Evolutionary conservation across 1,140 invertebrate species (phyloP).

Genomic region (Zelostemma sp.): DNA sequence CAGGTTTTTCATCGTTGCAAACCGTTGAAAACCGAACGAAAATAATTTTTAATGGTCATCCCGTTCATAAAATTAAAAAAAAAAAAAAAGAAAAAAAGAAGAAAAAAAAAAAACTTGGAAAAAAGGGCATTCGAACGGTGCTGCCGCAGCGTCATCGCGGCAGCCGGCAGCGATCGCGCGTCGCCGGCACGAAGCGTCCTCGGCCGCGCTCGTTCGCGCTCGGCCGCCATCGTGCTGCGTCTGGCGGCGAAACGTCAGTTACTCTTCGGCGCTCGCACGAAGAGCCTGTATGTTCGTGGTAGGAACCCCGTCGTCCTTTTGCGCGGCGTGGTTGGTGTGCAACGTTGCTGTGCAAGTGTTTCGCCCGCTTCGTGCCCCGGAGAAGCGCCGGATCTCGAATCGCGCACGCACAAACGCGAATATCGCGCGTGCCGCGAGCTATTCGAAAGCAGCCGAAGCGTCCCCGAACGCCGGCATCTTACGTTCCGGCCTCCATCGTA

Average conservation of each 20-base stretch:
- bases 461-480: conserved; percentile 3
- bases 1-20: no score
- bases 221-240: conserved; percentile 40
- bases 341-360: conserved; percentile 22
- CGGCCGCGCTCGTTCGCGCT: conserved; percentile 46
- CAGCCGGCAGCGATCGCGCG: conserved; percentile 42
- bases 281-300: conserved; percentile 51
- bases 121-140: conserved; percentile 28
- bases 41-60: no score
- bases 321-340: conserved; percentile 29
- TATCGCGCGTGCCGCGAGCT: conserved; percentile 17
- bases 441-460: no score
- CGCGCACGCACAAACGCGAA: conserved; percentile 17
- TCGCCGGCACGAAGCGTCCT: conserved; percentile 50
- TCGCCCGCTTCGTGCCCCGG: conserved; percentile 9
- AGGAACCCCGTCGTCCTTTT: conserved; percentile 38
- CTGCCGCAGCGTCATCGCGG: conserved; percentile 39
- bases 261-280: conserved; percentile 66
- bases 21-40: no score
- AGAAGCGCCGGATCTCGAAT: conserved; percentile 19
- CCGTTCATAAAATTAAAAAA: no score
- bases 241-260: conserved; percentile 59
- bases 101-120: no score
- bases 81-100: no score
- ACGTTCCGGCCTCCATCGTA: conserved; percentile 18